These are phyloP conservation scores for Mantis religiosa DNA, from an alignment of 2,888 invertebrate genomes.

Conservation along the genomic window DNA sequence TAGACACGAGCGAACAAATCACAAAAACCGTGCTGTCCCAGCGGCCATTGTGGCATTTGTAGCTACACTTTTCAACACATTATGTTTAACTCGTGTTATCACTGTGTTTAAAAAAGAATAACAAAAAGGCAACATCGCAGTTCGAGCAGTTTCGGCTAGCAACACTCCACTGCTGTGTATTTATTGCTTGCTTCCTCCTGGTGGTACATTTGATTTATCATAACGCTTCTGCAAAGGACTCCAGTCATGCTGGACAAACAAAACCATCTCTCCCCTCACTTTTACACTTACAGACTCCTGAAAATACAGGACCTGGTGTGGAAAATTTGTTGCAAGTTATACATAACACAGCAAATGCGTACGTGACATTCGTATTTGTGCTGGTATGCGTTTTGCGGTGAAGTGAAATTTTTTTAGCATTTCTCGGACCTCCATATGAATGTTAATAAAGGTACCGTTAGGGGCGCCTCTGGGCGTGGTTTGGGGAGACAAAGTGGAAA, in stretches of 20 bases:
- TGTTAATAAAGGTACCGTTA: constrained; percentile 8
- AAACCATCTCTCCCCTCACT: not conserved
- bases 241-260: constrained; percentile 9
- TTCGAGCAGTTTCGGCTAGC: not conserved
- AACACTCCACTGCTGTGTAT: constrained; percentile 1
- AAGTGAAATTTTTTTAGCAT: constrained; percentile 2
- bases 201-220: constrained; percentile 17
- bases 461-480: not conserved
- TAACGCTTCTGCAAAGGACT: not conserved
- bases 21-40: not conserved
- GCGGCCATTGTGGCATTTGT: not conserved
- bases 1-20: not conserved
- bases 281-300: not conserved
- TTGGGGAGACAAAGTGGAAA: not conserved
- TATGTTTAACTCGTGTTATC: not conserved
- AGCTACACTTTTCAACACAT: not conserved
- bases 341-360: not conserved
- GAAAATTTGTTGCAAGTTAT: not conserved
- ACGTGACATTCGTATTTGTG: constrained; percentile 3
- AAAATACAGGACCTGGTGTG: not conserved
- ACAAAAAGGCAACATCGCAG: not conserved
- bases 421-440: constrained; percentile 7
- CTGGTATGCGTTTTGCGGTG: not conserved
- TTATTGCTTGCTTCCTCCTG: constrained; percentile 20
- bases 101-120: not conserved